Conservation (phyloP, 2,797 vertebrate genomes). For the Chelmon rostratus region DNA sequence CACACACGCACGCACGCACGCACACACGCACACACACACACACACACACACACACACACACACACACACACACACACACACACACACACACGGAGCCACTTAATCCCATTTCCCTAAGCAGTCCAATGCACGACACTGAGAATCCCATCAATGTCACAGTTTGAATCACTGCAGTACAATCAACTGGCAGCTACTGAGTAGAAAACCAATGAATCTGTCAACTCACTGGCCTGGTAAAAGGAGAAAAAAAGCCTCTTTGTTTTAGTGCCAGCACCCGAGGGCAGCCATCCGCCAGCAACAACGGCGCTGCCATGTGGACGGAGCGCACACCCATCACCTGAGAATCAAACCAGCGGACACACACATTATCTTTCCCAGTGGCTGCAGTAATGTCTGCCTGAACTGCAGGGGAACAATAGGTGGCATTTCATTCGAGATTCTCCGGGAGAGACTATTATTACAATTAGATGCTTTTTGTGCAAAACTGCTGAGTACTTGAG, state of each 20-base stretch:
- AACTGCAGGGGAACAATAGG: slow-evolving; percentile 55
- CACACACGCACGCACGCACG: slow-evolving; percentile 62
- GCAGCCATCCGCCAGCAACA: slow-evolving; percentile 58
- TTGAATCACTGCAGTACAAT: slow-evolving; percentile 78
- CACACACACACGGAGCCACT: slow-evolving; percentile 45
- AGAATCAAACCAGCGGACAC: slow-evolving; percentile 54
- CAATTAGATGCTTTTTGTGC: slow-evolving; percentile 33
- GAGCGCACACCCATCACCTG: slow-evolving; percentile 52
- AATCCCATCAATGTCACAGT: slow-evolving; percentile 80
- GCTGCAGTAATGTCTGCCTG: slow-evolving; percentile 49
- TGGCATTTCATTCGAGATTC: slow-evolving; percentile 52
- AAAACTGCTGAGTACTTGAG: slow-evolving; percentile 30
- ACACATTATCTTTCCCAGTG: slow-evolving; percentile 37
- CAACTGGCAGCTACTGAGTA: slow-evolving; percentile 74
- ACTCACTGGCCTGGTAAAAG: slow-evolving; percentile 45
- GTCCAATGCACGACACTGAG: slow-evolving; percentile 68
- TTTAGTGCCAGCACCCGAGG: slow-evolving; percentile 68
- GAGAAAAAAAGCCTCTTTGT: slow-evolving; percentile 55
- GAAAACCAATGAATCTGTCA: slow-evolving; percentile 77
- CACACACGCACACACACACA: slow-evolving; percentile 40
- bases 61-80: slow-evolving; percentile 26
- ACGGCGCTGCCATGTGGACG: slow-evolving; percentile 56
- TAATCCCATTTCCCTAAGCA: slow-evolving; percentile 80
- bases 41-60: slow-evolving; percentile 6
- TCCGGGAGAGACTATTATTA: slow-evolving; percentile 34